Conservation (phyloP, 1,140 invertebrate species). For the Drosophila seguyi region DNA sequence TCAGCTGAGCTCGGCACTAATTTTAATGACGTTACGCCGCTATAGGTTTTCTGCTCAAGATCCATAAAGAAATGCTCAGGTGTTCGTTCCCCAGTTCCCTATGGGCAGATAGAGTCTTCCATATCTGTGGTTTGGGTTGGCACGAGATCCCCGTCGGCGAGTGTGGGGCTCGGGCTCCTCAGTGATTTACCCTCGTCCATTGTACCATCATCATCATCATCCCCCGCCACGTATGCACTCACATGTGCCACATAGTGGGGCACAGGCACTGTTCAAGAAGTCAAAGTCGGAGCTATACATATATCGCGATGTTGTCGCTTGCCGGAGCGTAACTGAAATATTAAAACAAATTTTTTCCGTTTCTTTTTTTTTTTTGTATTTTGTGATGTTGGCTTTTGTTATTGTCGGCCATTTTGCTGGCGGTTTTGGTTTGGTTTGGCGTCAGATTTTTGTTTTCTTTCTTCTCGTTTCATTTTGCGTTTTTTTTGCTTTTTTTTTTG, state of each 20-base stretch:
- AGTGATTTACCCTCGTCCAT: slow-evolving; percentile 77
- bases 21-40: slow-evolving; percentile 84
- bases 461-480: slow-evolving; percentile 49
- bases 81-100: slow-evolving; percentile 49
- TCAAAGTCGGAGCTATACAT: slow-evolving; percentile 53
- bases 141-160: slow-evolving; percentile 63
- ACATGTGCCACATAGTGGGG: slow-evolving; percentile 20
- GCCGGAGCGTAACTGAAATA: slow-evolving; percentile 84
- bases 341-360: slow-evolving; percentile 72
- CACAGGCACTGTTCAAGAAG: slow-evolving; percentile 66
- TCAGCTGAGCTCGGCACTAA: slow-evolving; percentile 69
- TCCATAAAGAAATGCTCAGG: slow-evolving; percentile 83
- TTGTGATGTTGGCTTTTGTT: slow-evolving; percentile 54
- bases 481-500: slow-evolving; percentile 28
- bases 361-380: slow-evolving; percentile 51
- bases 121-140: slow-evolving; percentile 66
- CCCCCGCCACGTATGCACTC: slow-evolving; percentile 31
- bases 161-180: slow-evolving; percentile 27
- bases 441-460: slow-evolving; percentile 72
- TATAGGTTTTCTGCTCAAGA: slow-evolving; percentile 82
- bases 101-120: slow-evolving; percentile 44
- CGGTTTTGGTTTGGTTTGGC: slow-evolving; percentile 62
- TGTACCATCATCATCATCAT: slow-evolving; percentile 24
- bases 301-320: slow-evolving; percentile 80
- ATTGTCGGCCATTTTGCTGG: slow-evolving; percentile 72